These are phyloP conservation scores for Dromaius novaehollandiae DNA, from an alignment of 2,113 vertebrate genomes.

Conservation along the genomic window DNA sequence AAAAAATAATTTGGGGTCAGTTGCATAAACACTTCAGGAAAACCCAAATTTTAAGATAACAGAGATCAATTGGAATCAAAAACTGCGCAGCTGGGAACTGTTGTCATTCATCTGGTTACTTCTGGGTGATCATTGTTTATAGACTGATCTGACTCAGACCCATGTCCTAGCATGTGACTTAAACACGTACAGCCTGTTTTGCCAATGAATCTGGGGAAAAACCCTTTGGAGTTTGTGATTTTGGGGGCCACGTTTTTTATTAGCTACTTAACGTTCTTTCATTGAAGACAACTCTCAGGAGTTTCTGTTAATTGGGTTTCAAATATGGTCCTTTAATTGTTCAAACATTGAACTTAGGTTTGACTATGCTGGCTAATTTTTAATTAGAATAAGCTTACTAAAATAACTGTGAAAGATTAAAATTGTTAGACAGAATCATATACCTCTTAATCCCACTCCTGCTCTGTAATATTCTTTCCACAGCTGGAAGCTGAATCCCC, in stretches of 20 bases:
- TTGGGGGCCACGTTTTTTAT: conserved; percentile 39
- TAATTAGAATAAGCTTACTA: conserved; percentile 56
- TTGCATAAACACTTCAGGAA: background rate
- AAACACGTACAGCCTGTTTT: background rate
- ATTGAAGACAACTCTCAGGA: conserved; percentile 38
- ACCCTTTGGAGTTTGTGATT: background rate
- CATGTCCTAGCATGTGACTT: background rate
- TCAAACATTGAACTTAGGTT: conserved; percentile 35
- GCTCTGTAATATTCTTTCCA: background rate
- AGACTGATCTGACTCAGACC: background rate
- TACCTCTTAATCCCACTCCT: conserved; percentile 9
- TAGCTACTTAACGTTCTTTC: conserved; percentile 20
- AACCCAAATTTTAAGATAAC: background rate
- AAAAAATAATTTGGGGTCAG: background rate
- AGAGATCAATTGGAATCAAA: background rate
- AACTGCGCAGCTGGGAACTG: background rate
- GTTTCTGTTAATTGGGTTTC: conserved; percentile 67
- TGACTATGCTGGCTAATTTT: conserved; percentile 43
- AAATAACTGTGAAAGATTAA: conserved; percentile 42
- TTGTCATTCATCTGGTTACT: background rate
- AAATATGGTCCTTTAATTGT: conserved; percentile 56
- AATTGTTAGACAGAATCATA: conserved; percentile 1
- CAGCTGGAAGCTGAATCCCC: background rate
- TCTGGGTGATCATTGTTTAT: background rate
- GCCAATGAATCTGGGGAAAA: background rate